Conservation (phyloP, 2,888 invertebrate species). For the Drosophila fulvimacula region DNA sequence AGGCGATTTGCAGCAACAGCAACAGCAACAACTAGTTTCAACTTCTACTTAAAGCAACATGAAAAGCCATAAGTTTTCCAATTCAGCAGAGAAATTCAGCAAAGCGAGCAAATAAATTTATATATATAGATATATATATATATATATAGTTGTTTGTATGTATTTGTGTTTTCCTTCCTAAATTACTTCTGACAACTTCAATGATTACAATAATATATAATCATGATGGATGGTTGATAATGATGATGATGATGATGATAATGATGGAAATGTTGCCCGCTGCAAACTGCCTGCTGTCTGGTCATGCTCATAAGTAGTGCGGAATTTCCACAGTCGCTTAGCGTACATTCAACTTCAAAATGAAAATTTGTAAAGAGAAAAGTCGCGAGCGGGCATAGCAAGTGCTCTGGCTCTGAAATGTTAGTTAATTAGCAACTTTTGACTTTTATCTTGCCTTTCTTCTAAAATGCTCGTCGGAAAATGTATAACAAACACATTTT, state of each 20-base stretch:
- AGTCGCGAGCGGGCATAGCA: slow-evolving; percentile 54
- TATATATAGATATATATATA: slow-evolving; percentile 2
- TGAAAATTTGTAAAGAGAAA: slow-evolving; percentile 59
- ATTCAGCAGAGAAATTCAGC: slow-evolving; percentile 54
- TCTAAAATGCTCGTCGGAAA: slow-evolving; percentile 66
- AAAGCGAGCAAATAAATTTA: slow-evolving; percentile 55
- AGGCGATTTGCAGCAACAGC: slow-evolving; percentile 20
- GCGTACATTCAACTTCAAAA: slow-evolving; percentile 75
- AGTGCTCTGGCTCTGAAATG: slow-evolving; percentile 52
- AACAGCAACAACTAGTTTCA: slow-evolving; percentile 43
- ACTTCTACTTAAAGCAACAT: slow-evolving; percentile 43
- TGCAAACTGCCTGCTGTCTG: slow-evolving; percentile 35
- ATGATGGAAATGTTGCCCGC: slow-evolving; percentile 33
- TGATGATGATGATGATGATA: slow-evolving; percentile 47
- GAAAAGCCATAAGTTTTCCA: slow-evolving; percentile 59
- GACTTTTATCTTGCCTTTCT: slow-evolving; percentile 67
- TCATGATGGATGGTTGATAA: slow-evolving; percentile 44
- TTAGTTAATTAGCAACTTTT: slow-evolving; percentile 73
- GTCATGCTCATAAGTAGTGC: slow-evolving; percentile 71
- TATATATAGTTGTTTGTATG: slow-evolving; percentile 9
- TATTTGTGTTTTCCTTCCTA: slow-evolving; percentile 44
- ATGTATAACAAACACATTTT: slow-evolving; percentile 57
- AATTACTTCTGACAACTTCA: slow-evolving; percentile 77
- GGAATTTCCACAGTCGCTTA: slow-evolving; percentile 75
- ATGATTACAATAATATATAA: slow-evolving; percentile 51